phyloP scores from a whole-genome alignment of 2,888 invertebrate species.

The Aelia acuminata region DNA sequence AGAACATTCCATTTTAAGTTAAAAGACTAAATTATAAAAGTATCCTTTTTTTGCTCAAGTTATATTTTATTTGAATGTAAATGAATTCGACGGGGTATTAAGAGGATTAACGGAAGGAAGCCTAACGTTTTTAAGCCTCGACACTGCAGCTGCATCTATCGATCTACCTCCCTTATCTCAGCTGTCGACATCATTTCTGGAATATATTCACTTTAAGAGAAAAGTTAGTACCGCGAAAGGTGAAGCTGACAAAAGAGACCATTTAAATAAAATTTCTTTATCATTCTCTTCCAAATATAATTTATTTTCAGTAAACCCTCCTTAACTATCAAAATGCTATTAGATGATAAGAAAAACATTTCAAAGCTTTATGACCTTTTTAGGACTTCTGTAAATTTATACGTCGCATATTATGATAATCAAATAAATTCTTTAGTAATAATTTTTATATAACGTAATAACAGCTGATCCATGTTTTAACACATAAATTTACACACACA shows the following conservation, averaged over 20 bases:
- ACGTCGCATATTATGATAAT: too few relatives aligned
- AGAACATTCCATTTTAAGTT: too few relatives aligned
- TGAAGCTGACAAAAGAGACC: background rate
- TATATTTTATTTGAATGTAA: too few relatives aligned
- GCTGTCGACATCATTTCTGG: background rate
- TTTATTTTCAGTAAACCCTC: background rate
- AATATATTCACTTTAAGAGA: background rate
- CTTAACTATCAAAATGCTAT: background rate
- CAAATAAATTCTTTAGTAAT: too few relatives aligned
- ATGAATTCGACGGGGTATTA: too few relatives aligned
- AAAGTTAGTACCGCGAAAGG: background rate
- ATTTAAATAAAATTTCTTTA: background rate
- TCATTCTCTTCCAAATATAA: background rate
- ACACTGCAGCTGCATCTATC: slow-evolving; percentile 31
- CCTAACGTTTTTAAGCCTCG: background rate
- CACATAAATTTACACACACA: too few relatives aligned
- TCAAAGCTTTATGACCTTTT: background rate
- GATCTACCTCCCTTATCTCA: background rate
- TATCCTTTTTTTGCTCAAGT: too few relatives aligned
- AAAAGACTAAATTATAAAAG: too few relatives aligned
- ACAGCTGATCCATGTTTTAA: too few relatives aligned
- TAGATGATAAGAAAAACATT: background rate
- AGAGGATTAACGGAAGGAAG: background rate
- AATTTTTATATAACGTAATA: too few relatives aligned
- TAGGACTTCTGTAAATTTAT: background rate